Base-by-base conservation (phyloP, 2,888 invertebrate genomes). In the Oxycera nigricornis region DNA sequence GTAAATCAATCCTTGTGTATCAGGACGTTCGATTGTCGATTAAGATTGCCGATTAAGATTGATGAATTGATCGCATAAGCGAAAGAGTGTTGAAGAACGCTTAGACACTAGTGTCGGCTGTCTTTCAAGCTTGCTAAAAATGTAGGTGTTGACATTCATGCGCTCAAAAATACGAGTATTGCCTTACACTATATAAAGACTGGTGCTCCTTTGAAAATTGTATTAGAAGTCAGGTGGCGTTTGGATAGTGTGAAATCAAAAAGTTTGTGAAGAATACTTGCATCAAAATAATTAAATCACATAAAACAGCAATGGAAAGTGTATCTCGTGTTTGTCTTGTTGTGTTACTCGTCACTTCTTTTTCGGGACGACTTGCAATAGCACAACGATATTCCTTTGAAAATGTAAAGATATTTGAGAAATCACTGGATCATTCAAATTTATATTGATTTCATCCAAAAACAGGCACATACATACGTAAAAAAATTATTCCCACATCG, bases 31-130 rank as follows among this genome's bases (percentile, higher is more conserved):
- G n/a, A 35, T 55, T 52, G 35, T 52, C 70, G 70, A 70, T 70
- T 70, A 70, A 70, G 70, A 70, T 70, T 70, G 70, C 52, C 55
- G 52, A 14, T n/a, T n/a, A 70, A 70, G 70, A 70, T 70, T 70
- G 70, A 70, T 70, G 52, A 14, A 31, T 70, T 70, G 70, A 70
- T 70, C 68, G 35, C 70, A 68, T 52, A 70, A 70, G 52, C 26
- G 17, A 70, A 22, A 20, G 30, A 70, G 28, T 52, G 31, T 31
- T 11, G 24, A 52, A 24, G 20, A 28, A 28, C 41, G 24, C 22
- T 24, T 24, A 4, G 1, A 65, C 41, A 6, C 65, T 24, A 24
- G 41, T 6, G 24, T 9, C 6, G 24, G 55, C 4, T 11, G 14
- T 55, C 11, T 24, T 55, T 55, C 6, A 39, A 65, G 24, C 26